Conservation (phyloP, 2,113 vertebrate species). For the Barbus barbus region DNA sequence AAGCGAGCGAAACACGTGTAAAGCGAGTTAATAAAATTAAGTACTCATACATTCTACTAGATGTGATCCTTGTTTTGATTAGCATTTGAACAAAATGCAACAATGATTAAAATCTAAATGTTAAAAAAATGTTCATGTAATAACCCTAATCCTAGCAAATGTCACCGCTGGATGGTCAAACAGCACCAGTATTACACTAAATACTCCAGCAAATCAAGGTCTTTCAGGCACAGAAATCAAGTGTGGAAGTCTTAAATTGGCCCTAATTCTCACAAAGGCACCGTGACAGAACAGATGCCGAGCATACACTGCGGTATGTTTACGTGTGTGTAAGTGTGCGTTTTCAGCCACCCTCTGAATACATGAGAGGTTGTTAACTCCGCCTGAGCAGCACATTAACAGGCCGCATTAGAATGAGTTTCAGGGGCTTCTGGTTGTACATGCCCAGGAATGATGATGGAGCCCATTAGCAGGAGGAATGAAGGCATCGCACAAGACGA, state of each 20-base stretch:
- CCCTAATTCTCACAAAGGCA: constrained; percentile 81
- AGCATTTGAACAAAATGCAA: not conserved
- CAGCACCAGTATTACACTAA: not conserved
- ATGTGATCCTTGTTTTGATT: not conserved
- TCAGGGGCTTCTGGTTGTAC: constrained; percentile 59
- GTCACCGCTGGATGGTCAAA: constrained; percentile 3
- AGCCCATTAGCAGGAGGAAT: constrained; percentile 63
- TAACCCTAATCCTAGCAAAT: not conserved
- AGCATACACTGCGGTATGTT: constrained; percentile 77
- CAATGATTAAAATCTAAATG: not conserved
- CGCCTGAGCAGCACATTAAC: constrained; percentile 75
- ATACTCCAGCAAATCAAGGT: constrained; percentile 18
- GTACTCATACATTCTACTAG: not conserved
- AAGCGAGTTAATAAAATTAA: not conserved
- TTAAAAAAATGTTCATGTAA: not conserved
- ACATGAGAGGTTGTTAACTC: constrained; percentile 80
- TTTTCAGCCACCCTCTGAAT: constrained; percentile 72
- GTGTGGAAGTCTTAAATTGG: constrained; percentile 63
- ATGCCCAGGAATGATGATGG: constrained; percentile 67
- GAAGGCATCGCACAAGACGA: constrained; percentile 61
- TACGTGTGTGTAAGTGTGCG: constrained; percentile 69
- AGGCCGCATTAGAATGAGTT: constrained; percentile 73
- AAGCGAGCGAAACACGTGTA: not conserved
- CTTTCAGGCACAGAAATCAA: constrained; percentile 25
- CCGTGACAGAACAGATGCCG: constrained; percentile 86